Evolutionary conservation across 64 coral and sea anemone genomes (phyloP).

Genomic region (Pachyseris speciosa): DNA sequence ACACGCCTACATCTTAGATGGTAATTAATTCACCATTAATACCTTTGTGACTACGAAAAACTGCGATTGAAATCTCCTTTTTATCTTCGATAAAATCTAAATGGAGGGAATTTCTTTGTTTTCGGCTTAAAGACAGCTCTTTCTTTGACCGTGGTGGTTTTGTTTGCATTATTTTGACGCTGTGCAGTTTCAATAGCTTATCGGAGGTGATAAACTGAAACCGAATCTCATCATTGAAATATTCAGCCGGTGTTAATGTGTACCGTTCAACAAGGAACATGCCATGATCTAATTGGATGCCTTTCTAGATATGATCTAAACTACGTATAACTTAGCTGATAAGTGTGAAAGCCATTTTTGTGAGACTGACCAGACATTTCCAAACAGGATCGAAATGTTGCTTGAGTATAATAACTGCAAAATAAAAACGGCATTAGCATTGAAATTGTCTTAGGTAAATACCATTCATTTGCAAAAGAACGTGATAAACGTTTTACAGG

Average conservation of each 20-base stretch:
- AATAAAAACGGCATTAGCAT: not conserved
- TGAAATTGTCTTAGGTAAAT: too few species aligned
- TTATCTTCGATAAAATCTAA: not conserved
- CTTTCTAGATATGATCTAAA: not conserved
- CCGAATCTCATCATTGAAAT: not conserved
- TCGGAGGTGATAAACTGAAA: not conserved
- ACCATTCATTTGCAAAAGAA: too few species aligned
- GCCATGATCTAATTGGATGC: not conserved
- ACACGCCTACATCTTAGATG: not conserved
- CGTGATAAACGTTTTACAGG: too few species aligned
- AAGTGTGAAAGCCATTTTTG: not conserved
- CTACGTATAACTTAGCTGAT: not conserved
- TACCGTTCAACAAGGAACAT: not conserved
- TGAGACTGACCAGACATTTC: not conserved
- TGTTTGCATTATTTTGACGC: not conserved
- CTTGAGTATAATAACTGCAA: not conserved
- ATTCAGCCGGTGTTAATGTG: not conserved
- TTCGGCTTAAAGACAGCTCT: not conserved
- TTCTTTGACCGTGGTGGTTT: not conserved
- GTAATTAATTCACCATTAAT: not conserved
- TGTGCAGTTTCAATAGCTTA: not conserved
- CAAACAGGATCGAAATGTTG: not conserved
- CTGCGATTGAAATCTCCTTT: not conserved
- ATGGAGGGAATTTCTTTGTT: not conserved
- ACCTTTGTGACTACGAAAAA: not conserved